phyloP scores from a whole-genome alignment of 1,140 invertebrate genomes.

The Leptonema lineaticorne region DNA sequence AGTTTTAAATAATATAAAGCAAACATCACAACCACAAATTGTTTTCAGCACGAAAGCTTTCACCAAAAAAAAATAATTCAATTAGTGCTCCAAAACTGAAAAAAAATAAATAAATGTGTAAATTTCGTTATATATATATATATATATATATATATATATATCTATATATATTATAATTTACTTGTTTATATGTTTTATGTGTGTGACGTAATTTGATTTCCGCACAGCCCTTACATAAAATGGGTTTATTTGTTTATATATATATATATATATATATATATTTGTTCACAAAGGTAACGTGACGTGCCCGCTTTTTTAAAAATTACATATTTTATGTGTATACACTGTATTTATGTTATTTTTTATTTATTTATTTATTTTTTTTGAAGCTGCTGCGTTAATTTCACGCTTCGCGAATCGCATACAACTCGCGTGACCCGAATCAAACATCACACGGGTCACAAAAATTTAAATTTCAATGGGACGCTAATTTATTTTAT shows the following conservation, averaged over 20 bases:
- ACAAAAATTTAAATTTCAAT: conserved; percentile 15
- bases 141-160: no score
- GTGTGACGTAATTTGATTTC: conserved; percentile 10
- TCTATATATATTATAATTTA: not conserved
- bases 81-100: no score
- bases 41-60: no score
- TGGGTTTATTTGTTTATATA: conserved; percentile 10
- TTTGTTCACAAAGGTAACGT: conserved; percentile 12
- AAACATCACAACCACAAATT: no score
- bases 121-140: no score
- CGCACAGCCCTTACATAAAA: conserved; percentile 1
- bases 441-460: conserved; percentile 15
- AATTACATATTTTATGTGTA: conserved; percentile 8
- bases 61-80: no score
- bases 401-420: conserved; percentile 14
- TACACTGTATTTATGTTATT: not conserved
- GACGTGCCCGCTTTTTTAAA: conserved; percentile 9
- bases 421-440: conserved; percentile 18
- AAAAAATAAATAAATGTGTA: no score
- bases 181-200: not conserved
- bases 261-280: no score
- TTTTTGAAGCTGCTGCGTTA: conserved; percentile 18
- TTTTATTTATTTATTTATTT: conserved; percentile 3
- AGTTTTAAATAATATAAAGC: no score
- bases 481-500: not conserved